Base-by-base conservation (phyloP, 1,140 invertebrate species). In the Branchinecta lindahli region DNA sequence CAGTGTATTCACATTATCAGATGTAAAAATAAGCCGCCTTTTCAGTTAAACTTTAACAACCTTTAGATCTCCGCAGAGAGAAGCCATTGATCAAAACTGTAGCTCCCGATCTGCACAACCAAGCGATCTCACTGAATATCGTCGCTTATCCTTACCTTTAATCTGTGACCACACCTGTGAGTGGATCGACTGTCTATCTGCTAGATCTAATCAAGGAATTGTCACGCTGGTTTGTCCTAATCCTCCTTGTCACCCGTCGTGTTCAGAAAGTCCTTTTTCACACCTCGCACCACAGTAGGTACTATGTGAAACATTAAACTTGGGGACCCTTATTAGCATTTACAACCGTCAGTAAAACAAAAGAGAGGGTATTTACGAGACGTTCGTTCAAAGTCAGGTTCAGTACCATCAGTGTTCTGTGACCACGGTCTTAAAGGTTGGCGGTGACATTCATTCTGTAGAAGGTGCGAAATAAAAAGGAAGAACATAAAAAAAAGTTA, bases 311-410 rank as follows among this genome's bases (percentile, higher is more conserved):
- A 12, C 52, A 61, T 61, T 61, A 61, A 33, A 61, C 52, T 61
- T 20, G 12, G 12, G 18, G 52, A 61, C 52, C 52, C 18, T 20
- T 61, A 61, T 61, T 61, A 61, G 52, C 52, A 61, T 61, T 61
- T 61, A 61, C 18, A 61, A 15, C 52, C 52, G 52, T 61, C 52
- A 61, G 52, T 61, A 61, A 61, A 61, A 61, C 52, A 61, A 61
- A 61, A 61, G 52, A 15, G 52, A 20, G 18, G 52, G 52, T 61
- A 61, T 61, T 61, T 61, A 61, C 52, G 52, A 61, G 12, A 61
- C 18, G 2, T 12, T 61, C 52, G 52, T 61, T 15, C 33, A 33
- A 5, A 33, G 33, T 5, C 33, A 33, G 33, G 33, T 33, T 33
- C 33, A 33, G 33, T 33, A 33, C 33, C 33, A 33, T 33, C 33